These are phyloP conservation scores for Sialis fuliginosa DNA, from an alignment of 2,888 invertebrate species.

Conservation along the genomic window DNA sequence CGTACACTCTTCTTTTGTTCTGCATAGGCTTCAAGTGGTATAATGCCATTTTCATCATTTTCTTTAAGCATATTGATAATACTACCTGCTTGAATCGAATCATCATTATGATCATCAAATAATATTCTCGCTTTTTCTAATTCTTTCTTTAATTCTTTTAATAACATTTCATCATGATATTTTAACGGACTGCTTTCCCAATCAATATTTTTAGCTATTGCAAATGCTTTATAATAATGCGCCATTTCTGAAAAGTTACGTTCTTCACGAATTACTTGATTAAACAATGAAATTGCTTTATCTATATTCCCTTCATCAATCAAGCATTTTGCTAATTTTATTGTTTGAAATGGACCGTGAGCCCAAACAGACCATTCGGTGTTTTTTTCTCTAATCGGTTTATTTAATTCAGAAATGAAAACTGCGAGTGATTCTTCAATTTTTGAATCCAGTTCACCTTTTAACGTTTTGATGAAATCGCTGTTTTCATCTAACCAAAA, in stretches of 20 bases:
- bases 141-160: slow-evolving; percentile 5
- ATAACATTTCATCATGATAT: neutral
- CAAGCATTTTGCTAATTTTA: slow-evolving; percentile 10
- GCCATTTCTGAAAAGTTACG: slow-evolving; percentile 14
- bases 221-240: slow-evolving; percentile 16
- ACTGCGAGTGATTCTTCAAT: neutral
- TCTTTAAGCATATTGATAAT: slow-evolving; percentile 10
- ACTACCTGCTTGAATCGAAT: slow-evolving; percentile 7
- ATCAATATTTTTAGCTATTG: slow-evolving; percentile 5
- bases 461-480: slow-evolving; percentile 3
- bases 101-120: slow-evolving; percentile 8
- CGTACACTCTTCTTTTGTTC: slow-evolving; percentile 10
- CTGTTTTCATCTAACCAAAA: slow-evolving; percentile 14
- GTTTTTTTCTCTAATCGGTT: neutral
- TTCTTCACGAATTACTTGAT: slow-evolving; percentile 13
- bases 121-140: slow-evolving; percentile 8
- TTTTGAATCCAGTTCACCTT: neutral
- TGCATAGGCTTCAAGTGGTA: slow-evolving; percentile 12
- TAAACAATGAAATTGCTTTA: slow-evolving; percentile 13
- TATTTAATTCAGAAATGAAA: slow-evolving; percentile 1
- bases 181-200: too few species aligned
- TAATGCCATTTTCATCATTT: slow-evolving; percentile 8
- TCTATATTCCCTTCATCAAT: slow-evolving; percentile 6
- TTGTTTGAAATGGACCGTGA: slow-evolving; percentile 9
- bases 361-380: slow-evolving; percentile 5